Conservation (phyloP, 2,113 vertebrate species). For the Aleadryas rufinucha region DNA sequence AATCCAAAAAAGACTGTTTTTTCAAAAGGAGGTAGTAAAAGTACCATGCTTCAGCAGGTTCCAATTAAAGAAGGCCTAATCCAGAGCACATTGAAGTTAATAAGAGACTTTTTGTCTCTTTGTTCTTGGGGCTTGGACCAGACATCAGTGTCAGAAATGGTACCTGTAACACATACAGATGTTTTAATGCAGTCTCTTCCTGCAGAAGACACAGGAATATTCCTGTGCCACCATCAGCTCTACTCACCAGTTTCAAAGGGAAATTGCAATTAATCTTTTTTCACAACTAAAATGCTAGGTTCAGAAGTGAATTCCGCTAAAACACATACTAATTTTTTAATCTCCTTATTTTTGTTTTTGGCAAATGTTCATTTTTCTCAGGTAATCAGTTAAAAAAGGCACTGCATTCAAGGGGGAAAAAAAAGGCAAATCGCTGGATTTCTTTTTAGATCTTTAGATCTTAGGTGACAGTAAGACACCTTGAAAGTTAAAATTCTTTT, state of each 20-base stretch:
- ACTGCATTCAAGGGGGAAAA: background rate
- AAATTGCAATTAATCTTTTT: background rate
- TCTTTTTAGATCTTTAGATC: background rate
- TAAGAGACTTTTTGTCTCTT: background rate
- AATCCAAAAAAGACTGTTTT: background rate
- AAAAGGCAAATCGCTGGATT: background rate
- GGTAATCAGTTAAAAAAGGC: background rate
- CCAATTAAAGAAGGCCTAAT: conserved; percentile 11
- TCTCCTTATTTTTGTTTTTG: background rate
- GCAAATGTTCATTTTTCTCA: background rate
- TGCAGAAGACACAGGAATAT: background rate
- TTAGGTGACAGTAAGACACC: background rate
- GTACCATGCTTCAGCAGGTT: conserved; percentile 17
- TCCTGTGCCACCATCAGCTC: background rate
- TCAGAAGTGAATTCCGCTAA: background rate
- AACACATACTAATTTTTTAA: background rate
- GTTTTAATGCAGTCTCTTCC: background rate
- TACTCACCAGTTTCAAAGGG: background rate
- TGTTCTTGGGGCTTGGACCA: background rate
- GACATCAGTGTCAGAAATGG: background rate
- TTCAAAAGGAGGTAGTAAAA: conserved; percentile 26
- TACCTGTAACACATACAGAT: background rate
- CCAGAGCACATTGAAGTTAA: background rate
- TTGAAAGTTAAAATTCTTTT: background rate
- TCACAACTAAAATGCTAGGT: background rate